A percentile compares a stretch with the other conserved stretches of the same genome.
Conservation (phyloP, 2,113 vertebrate species). For the Speoplatyrhinus poulsoni region DNA sequence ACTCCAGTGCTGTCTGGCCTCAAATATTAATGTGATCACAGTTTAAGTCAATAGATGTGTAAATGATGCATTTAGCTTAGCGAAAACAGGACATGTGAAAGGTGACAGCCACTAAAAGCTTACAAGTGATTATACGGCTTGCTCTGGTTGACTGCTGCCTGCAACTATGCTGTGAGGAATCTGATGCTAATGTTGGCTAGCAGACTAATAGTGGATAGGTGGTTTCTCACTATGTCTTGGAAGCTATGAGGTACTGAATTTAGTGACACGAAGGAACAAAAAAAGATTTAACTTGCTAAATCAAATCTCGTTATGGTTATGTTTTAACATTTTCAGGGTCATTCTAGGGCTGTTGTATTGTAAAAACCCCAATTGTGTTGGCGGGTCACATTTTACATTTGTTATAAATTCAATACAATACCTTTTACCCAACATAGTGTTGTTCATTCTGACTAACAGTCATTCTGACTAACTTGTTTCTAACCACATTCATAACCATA, state of each 20-base stretch:
- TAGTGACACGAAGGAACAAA: not conserved
- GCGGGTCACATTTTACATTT: too few species aligned
- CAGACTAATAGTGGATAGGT: slow-evolving; percentile 9
- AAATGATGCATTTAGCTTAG: slow-evolving; percentile 50
- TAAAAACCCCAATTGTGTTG: too few species aligned
- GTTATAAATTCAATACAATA: too few species aligned
- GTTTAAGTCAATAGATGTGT: slow-evolving; percentile 51
- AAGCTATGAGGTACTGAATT: slow-evolving; percentile 5
- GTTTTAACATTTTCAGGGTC: too few species aligned
- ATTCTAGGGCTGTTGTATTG: too few species aligned
- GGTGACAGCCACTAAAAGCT: slow-evolving; percentile 7
- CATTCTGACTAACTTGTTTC: too few species aligned
- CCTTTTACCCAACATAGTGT: too few species aligned
- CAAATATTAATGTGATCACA: slow-evolving; percentile 60
- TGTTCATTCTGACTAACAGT: too few species aligned
- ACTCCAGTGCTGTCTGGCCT: slow-evolving; percentile 54
- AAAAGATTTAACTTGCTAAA: too few species aligned
- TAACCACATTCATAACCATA: too few species aligned
- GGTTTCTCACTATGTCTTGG: not conserved
- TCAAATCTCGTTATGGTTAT: too few species aligned
- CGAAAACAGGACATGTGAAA: slow-evolving; percentile 31
- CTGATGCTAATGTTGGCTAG: slow-evolving; percentile 30
- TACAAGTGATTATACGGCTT: slow-evolving; percentile 43
- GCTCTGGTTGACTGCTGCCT: slow-evolving; percentile 42
- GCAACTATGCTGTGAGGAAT: slow-evolving; percentile 41